Percentiles rank a stretch among this genome's conserved stretches.
These are phyloP conservation scores for Chloebia gouldiae DNA, from an alignment of 2,113 vertebrate genomes.

Conservation along the genomic window DNA sequence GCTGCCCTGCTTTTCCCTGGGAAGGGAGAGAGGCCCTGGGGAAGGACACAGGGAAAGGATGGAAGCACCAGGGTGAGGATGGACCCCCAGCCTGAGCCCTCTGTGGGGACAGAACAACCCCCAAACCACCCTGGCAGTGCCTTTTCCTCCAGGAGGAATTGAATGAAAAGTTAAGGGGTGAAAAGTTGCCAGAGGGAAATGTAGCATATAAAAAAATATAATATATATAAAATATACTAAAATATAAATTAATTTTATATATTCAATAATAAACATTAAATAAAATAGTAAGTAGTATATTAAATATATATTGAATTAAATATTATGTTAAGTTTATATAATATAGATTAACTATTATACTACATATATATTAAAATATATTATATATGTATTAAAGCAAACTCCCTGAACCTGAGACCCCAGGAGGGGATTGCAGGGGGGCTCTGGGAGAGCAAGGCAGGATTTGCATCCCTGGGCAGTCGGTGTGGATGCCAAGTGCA, in stretches of 20 bases:
- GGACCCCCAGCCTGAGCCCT: not conserved
- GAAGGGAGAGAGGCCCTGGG: not conserved
- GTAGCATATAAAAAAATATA: not conserved
- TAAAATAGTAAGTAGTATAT: too few species aligned
- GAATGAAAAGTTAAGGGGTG: not conserved
- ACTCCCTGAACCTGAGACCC: not conserved
- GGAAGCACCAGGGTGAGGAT: not conserved
- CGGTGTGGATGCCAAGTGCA: not conserved
- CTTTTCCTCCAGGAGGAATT: not conserved
- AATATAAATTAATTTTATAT: too few species aligned
- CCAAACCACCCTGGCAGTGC: not conserved
- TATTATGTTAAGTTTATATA: too few species aligned
- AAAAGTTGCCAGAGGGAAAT: not conserved
- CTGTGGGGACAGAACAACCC: not conserved
- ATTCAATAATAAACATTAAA: too few species aligned
- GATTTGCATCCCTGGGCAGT: not conserved
- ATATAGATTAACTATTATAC: not conserved
- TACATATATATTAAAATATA: not conserved
- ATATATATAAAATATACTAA: not conserved
- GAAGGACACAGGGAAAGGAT: not conserved
- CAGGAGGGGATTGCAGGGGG: not conserved
- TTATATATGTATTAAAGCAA: not conserved
- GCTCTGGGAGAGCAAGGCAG: accelerated
- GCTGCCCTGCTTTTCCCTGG: not conserved
- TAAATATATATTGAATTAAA: not conserved